Base-by-base conservation (phyloP, 2,888 invertebrate species). In the Caradrina kadenii region DNA sequence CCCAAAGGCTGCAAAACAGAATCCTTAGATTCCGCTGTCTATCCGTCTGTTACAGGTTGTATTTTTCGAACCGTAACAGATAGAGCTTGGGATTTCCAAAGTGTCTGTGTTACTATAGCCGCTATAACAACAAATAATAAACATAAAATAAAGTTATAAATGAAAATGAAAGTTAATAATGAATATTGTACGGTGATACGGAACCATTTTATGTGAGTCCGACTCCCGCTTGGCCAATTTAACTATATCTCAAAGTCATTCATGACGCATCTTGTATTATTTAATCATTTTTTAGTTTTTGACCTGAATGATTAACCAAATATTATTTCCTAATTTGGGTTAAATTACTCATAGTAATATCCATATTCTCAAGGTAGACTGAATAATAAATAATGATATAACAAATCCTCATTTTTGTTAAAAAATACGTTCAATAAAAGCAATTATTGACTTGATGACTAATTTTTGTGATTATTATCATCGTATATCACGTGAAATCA, bases 321-420 rank as follows among this genome's bases (percentile, higher is more conserved):
- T 31, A 26, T 42, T 7, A 3, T n/a, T 68, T 55, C 39, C 22
- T 22, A 39, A 76, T 69, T 19, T 73, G 62, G 71, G 77, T 77
- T 58, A 58, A 48, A 77, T 70, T 60, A 61, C 61, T 69, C 55
- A 69, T 56, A n/a, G 26, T 48, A 21, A 39, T 19, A 50, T 39
- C 19, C 45, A 56, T 19, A 49, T 31, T 42, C 10, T 56, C 45
- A 73, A 73, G 42, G 62, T 53, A 21, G 17, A 45, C 4, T 7
- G 8, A 54, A 49, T 45, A 73, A 76, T 68, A 49, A 17, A 45
- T 11, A 7, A 39, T 42, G 54, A 74, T 42, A 68, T 15, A n/a
- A 10, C 3, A 55, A 68, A 55, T 49, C 17, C 49, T n/a, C 8
- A 22, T 31, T 19, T 39, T 21, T 26, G 45, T 50, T 26, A 39